Evolutionary conservation across 1,140 invertebrate genomes (phyloP).

Genomic region (Eriocheir sinensis): DNA sequence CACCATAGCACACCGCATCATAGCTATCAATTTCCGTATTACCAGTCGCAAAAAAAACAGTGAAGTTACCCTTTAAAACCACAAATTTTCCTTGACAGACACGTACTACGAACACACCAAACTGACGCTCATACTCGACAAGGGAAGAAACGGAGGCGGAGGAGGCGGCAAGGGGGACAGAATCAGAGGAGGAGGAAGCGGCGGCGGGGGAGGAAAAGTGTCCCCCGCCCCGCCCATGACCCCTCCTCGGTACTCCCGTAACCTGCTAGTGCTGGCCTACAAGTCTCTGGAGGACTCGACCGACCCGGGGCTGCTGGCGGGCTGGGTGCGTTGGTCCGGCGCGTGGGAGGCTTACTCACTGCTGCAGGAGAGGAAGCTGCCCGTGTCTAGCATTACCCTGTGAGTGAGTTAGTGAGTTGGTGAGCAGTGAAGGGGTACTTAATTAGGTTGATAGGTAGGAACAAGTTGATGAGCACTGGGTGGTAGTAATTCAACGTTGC

Average conservation of each 20-base stretch:
- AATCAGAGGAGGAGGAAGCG: not conserved
- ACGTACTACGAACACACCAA: conserved; percentile 67
- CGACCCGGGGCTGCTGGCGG: conserved; percentile 61
- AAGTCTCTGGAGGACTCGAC: conserved; percentile 63
- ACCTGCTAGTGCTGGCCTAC: conserved; percentile 71
- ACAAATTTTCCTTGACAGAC: conserved; percentile 23
- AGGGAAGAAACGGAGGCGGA: not conserved
- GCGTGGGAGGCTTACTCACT: conserved; percentile 68
- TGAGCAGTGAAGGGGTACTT: too few relatives aligned
- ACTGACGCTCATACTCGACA: conserved; percentile 63
- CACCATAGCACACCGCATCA: too few relatives aligned
- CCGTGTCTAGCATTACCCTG: conserved; percentile 69
- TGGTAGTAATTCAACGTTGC: too few relatives aligned
- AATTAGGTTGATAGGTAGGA: too few relatives aligned
- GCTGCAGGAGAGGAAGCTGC: conserved; percentile 66
- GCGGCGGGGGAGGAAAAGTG: not conserved
- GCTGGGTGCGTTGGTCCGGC: conserved; percentile 76
- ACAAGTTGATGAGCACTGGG: too few relatives aligned
- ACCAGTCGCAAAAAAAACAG: not conserved
- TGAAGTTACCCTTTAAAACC: not conserved
- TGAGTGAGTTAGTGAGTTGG: too few relatives aligned
- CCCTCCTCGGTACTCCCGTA: not conserved
- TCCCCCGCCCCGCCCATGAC: not conserved
- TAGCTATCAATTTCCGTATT: not conserved
- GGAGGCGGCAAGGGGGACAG: not conserved